These are phyloP conservation scores for Pristionchus japonicus DNA, from an alignment of 2,888 invertebrate species.

Conservation along the genomic window DNA sequence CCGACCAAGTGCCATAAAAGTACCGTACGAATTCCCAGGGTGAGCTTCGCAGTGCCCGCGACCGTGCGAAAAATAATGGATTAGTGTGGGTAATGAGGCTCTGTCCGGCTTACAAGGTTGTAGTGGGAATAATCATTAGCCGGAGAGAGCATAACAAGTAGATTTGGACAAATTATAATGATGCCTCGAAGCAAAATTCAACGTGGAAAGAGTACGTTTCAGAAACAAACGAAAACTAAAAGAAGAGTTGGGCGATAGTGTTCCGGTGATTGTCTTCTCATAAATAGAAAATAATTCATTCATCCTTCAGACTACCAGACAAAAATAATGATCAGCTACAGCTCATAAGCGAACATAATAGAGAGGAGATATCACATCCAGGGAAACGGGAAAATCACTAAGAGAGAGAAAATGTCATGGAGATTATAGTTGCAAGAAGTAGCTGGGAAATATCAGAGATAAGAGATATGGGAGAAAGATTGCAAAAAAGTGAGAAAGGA, in stretches of 20 bases:
- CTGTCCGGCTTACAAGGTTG: neutral
- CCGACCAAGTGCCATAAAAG: too few relatives aligned
- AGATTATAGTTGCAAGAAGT: conserved; percentile 14
- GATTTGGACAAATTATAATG: neutral
- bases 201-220: too few relatives aligned
- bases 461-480: neutral
- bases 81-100: neutral
- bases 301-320: too few relatives aligned
- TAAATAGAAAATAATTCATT: too few relatives aligned
- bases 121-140: neutral
- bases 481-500: neutral
- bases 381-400: conserved; percentile 24
- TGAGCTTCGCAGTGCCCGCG: neutral
- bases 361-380: neutral
- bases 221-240: neutral
- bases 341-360: neutral
- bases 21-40: neutral
- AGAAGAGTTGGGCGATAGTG: neutral
- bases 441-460: neutral
- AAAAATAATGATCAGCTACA: neutral
- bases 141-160: neutral
- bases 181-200: too few relatives aligned
- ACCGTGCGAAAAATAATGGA: conserved; percentile 37
- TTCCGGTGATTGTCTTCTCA: too few relatives aligned
- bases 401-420: neutral